Base-by-base conservation (phyloP, 2,797 vertebrate species). In the Syndactyla subalaris region DNA sequence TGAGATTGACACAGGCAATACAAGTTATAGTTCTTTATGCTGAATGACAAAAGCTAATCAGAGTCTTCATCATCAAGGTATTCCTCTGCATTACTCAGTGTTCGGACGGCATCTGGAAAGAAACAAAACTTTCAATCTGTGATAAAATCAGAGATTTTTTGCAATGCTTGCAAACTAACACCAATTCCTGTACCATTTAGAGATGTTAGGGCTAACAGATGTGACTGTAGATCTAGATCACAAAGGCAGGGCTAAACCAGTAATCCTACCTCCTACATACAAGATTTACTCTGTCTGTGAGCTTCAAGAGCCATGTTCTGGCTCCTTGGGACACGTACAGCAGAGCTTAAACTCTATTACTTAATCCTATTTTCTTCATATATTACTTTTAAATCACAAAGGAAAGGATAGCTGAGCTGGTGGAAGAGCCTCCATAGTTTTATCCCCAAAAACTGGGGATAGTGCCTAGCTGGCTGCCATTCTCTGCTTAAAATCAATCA, bases 41-140 rank as follows among this genome's bases (percentile, higher is more conserved):
- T 71, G 68, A 95, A 78, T 36, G 4, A 59, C 55, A 83, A 90
- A 75, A 89, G 81, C 98, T 98, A 99, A 97, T 99, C 99, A 0
- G 99, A 99, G 97, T 99, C 99, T 97, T 99, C 99, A 38, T 99
- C 99, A 12, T 99, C 99, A 74, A 99, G 98, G 97, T 99, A 99
- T 88, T 99, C 99, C 74, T 99, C 99, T 9, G 99, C 99, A n/a
- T 99, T 99, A 98, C 99, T 99, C 96, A 98, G 98, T 93, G 98
- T 98, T 95, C 98, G 98, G 62, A 98, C 96, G 78, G 98, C 88
- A 94, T 97, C 99, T 99, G 95, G 29, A 88, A 96, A 83, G 39
- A 95, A 95, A 95, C 95, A 91, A 71, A 84, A 22, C 3, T 54
- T 41, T 79, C n/a, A 91, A 45, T 72, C 14, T 39, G 67, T 27